Conservation (phyloP, 2,888 invertebrate genomes). For the Netelia virgata region DNA sequence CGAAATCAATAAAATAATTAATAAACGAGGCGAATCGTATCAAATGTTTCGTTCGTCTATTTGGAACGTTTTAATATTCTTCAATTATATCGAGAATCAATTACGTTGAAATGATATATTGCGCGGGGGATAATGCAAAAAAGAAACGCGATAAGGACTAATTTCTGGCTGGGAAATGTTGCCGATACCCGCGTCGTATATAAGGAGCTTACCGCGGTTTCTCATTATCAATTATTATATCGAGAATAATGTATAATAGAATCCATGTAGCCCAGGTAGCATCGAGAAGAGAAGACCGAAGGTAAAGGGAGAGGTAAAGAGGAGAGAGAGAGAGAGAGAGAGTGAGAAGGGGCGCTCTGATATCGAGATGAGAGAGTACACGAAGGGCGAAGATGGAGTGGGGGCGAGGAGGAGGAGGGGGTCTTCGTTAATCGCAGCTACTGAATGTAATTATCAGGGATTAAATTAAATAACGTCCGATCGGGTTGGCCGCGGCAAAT, state of each 20-base stretch:
- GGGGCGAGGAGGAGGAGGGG: slow-evolving; percentile 40
- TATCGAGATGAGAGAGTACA: slow-evolving; percentile 55
- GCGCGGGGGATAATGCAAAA: background rate
- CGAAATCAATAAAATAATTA: too few relatives aligned
- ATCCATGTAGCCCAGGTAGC: slow-evolving; percentile 62
- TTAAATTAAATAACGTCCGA: slow-evolving; percentile 77
- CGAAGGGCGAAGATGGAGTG: slow-evolving; percentile 15
- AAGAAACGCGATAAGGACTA: slow-evolving; percentile 27
- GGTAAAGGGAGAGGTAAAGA: slow-evolving; percentile 29
- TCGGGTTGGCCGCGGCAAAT: slow-evolving; percentile 70
- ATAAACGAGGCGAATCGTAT: too few relatives aligned
- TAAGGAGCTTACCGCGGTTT: slow-evolving; percentile 77
- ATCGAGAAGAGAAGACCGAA: slow-evolving; percentile 30
- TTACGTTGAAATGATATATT: slow-evolving; percentile 29
- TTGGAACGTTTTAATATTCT: slow-evolving; percentile 8
- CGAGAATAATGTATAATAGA: slow-evolving; percentile 74
- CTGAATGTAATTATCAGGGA: slow-evolving; percentile 72
- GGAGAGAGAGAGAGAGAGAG: slow-evolving; percentile 37
- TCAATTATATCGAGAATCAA: slow-evolving; percentile 55
- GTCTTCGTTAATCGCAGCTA: slow-evolving; percentile 68
- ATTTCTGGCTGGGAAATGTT: slow-evolving; percentile 68
- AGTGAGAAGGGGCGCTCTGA: slow-evolving; percentile 46
- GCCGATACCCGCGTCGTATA: slow-evolving; percentile 63
- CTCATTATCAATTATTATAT: slow-evolving; percentile 82
- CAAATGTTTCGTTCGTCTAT: background rate